Evolutionary conservation across 1,140 invertebrate species (phyloP), one percentile per base, ranked within the genome.

Genomic region (Reticulitermes speratus): DNA sequence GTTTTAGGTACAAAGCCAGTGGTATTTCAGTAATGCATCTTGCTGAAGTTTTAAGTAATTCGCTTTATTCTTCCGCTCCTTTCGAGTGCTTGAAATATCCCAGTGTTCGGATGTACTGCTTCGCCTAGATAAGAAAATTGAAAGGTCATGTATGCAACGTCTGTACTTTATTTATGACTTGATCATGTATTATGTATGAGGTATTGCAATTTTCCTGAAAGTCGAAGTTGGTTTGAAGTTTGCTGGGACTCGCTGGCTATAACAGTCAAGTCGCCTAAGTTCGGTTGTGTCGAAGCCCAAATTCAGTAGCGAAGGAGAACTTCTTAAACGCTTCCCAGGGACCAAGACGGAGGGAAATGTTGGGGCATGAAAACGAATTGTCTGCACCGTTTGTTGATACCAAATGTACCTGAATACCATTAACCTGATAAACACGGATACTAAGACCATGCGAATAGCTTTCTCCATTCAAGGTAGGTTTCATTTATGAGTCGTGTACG

Each of bases 151-250:
- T 2, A 75, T 75, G 65, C 65, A 75, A 11, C n/a, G 65, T 30
- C 65, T 30, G 65, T n/a, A 75, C 65, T 75, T n/a, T 75, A 75
- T 75, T 75, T 75, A 75, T 65, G 59, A 19, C 59, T n/a, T 65
- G 9, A n/a, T 65, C 59, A 65, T 75, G 65, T 30, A 75, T 75
- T 75, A 75, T 75, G 65, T 75, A 75, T 75, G 65, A 75, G 2
- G n/a, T 25, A 75, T 75, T 75, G 65, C 65, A 25, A 75, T 75
- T 75, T 75, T 75, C 65, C 9, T 75, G 25, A 75, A 75, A 75
- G 65, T 75, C n/a, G 65, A 75, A 75, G 65, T 75, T 75, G 25
- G 65, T 25, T 25, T 75, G 65, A 75, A 75, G 65, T 75, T 75
- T 75, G 8, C 0, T 11, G 2, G 25, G 30, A 75, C 65, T 75